phyloP scores from a whole-genome alignment of 2,797 vertebrate genomes.

The Lacerta bilineata region DNA sequence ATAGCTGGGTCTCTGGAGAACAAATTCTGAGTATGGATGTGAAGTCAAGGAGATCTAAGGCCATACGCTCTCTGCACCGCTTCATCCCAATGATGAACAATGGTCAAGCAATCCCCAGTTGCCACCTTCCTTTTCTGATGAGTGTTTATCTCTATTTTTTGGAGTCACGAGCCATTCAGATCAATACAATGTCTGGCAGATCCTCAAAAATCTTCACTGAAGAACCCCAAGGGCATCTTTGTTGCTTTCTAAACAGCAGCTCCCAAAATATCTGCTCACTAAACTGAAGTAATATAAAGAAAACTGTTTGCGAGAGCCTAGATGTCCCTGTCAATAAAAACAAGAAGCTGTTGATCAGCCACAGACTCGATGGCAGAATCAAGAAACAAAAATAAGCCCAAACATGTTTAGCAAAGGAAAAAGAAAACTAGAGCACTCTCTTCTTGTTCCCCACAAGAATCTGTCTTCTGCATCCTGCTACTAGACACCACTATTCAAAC shows the following conservation, averaged over 20 bases:
- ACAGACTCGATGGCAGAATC: slow-evolving; percentile 5
- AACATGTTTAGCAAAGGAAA: neutral
- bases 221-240: slow-evolving; percentile 39
- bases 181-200: slow-evolving; percentile 32
- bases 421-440: neutral
- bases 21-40: neutral
- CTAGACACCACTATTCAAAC: neutral
- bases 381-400: neutral
- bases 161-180: slow-evolving; percentile 19
- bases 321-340: slow-evolving; percentile 36
- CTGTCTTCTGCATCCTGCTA: neutral
- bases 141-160: slow-evolving; percentile 32
- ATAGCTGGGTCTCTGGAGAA: neutral
- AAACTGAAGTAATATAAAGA: slow-evolving; percentile 46
- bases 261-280: slow-evolving; percentile 39
- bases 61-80: neutral
- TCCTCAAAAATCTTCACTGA: slow-evolving; percentile 34
- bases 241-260: slow-evolving; percentile 22
- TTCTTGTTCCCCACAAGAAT: neutral
- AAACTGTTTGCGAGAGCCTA: slow-evolving; percentile 27
- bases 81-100: neutral
- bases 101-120: neutral
- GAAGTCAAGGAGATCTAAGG: slow-evolving; percentile 2
- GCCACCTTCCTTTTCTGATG: slow-evolving; percentile 17
- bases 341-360: slow-evolving; percentile 16